phyloP scores from a whole-genome alignment of 2,113 vertebrate species.

The Tetrax tetrax region DNA sequence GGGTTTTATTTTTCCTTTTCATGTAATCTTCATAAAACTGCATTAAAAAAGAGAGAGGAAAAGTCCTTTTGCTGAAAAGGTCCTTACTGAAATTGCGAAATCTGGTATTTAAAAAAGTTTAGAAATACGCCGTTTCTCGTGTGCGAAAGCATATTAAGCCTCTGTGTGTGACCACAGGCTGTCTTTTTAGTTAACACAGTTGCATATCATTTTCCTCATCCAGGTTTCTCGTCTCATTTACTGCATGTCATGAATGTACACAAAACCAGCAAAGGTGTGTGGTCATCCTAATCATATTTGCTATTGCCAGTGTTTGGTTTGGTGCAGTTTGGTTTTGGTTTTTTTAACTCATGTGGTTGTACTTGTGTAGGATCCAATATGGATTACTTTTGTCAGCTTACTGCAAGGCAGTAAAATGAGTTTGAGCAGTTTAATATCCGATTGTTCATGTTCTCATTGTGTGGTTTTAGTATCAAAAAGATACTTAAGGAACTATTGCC shows the following conservation, averaged over 20 bases:
- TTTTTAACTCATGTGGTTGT: neutral
- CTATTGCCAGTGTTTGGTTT: neutral
- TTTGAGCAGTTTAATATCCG: neutral
- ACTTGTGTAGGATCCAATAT: neutral
- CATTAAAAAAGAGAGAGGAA: neutral
- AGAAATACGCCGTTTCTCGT: neutral
- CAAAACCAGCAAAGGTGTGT: neutral
- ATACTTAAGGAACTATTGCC: neutral
- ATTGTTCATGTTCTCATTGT: neutral
- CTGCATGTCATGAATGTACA: neutral
- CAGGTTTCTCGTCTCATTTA: neutral
- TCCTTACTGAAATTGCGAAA: neutral
- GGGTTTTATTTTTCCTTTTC: neutral
- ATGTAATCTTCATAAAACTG: neutral
- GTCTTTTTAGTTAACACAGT: neutral
- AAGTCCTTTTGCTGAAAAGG: neutral
- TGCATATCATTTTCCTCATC: neutral
- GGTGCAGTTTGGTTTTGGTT: neutral
- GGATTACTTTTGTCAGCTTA: neutral
- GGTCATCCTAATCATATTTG: neutral
- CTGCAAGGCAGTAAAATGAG: neutral
- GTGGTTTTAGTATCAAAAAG: neutral
- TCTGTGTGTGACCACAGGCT: neutral
- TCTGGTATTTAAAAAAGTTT: neutral
- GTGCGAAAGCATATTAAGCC: accelerated